Percentiles rank a stretch among this genome's conserved stretches.
These are phyloP conservation scores for Schizopygopsis pylzovi DNA, from an alignment of 2,797 vertebrate species.

Conservation along the genomic window DNA sequence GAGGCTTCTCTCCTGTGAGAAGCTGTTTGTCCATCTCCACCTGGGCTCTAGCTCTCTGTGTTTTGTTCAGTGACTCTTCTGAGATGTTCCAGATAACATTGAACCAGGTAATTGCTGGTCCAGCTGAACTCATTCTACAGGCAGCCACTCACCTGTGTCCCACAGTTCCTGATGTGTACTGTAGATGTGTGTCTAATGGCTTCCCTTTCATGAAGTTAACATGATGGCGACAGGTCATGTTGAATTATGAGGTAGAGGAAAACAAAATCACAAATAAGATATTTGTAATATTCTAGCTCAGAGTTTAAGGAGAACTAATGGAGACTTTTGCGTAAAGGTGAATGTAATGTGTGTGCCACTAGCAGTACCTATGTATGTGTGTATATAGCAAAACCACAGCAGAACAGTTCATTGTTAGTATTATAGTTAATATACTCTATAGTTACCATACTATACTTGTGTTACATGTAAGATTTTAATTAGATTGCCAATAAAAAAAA, in stretches of 20 bases:
- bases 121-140: constrained; percentile 7
- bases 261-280: not conserved
- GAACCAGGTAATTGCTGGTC: constrained; percentile 41
- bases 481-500: no score
- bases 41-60: constrained; percentile 15
- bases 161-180: not conserved
- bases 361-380: not conserved
- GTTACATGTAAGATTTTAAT: no score
- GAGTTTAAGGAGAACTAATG: not conserved
- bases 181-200: not conserved
- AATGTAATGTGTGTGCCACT: not conserved
- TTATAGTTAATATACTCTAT: no score
- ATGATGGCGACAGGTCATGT: not conserved
- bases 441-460: no score
- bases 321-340: not conserved
- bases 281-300: not conserved
- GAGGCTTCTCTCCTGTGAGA: not conserved
- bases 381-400: no score
- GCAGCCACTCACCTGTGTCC: not conserved
- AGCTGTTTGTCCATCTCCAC: not conserved
- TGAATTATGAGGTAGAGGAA: constrained; percentile 1
- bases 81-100: constrained; percentile 50
- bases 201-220: not conserved
- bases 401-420: no score
- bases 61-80: constrained; percentile 14